phyloP scores from a whole-genome alignment of 2,888 invertebrate species.

The Stenoptilia bipunctidactyla region DNA sequence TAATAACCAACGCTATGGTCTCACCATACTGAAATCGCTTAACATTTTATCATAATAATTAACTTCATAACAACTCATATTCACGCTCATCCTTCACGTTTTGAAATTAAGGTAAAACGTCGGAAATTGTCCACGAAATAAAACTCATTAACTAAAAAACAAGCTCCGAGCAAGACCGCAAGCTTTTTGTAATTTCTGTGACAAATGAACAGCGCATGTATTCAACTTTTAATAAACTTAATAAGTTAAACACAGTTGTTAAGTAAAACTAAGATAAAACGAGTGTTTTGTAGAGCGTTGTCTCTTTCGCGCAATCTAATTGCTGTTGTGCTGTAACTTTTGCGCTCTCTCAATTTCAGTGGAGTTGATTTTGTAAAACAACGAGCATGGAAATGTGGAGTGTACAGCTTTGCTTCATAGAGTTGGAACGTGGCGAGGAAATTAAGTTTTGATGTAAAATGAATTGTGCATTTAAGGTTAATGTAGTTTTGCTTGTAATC shows the following conservation, averaged over 20 bases:
- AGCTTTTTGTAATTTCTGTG: constrained; percentile 59
- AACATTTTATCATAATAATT: too few relatives aligned
- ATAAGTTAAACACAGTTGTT: neutral
- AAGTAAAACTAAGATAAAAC: neutral
- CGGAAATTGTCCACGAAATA: constrained; percentile 34
- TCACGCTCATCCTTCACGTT: constrained; percentile 12
- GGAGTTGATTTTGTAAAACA: neutral
- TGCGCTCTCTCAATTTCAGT: neutral
- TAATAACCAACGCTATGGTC: too few relatives aligned
- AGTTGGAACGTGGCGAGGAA: too few relatives aligned
- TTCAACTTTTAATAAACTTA: neutral
- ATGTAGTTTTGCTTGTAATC: too few relatives aligned
- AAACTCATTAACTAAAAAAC: constrained; percentile 41
- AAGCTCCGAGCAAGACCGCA: constrained; percentile 28
- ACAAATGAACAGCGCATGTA: constrained; percentile 47
- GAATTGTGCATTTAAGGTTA: too few relatives aligned
- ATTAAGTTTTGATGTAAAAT: constrained; percentile 6
- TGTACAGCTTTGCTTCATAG: too few relatives aligned
- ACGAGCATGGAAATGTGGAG: too few relatives aligned
- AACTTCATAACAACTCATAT: constrained; percentile 11
- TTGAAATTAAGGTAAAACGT: constrained; percentile 20
- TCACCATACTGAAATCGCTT: too few relatives aligned
- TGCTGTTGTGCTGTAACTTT: neutral
- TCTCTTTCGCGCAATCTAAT: neutral
- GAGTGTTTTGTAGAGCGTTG: neutral